Base-by-base conservation (phyloP, 2,113 vertebrate species). In the Vanacampus margaritifer region DNA sequence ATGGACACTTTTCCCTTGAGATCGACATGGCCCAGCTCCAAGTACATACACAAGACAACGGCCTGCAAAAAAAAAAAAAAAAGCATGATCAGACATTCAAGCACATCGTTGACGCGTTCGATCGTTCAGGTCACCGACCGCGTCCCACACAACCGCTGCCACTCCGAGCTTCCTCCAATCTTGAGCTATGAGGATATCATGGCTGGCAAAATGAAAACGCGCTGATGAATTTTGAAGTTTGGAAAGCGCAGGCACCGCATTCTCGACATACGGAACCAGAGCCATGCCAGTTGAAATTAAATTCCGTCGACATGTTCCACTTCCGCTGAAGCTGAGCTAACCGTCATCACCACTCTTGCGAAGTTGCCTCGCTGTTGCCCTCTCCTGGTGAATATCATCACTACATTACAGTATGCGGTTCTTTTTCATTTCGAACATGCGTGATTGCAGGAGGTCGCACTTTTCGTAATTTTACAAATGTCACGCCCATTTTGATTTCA, bases 61-160 rank as follows among this genome's bases (percentile, higher is more conserved):
- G 96, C 97, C 97, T 99, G 79, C 16, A 69, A 74, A 62, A 90
- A 32, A 82, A 0, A 23, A 7, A 2, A 5, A 45, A 32, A 4
- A 39, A 4, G 3, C 0, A 3, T 11, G 19, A 19, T 8, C 1
- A 32, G 32, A 8, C 16, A 57, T 32, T 17, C 28, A 57, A 32
- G 54, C 26, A 57, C 14, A 32, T 16, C 19, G 54, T 17, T 37
- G 10, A 50, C 4, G 11, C 7, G 45, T 26, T 6, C 41, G 23
- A 64, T 14, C 13, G 8, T 46, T 64, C 5, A n/a, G 24, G 24
- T 23, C 36, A 65, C 94, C 80, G 76, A 99, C 96, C 54, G 97
- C 96, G 17, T 98, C 97, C 96, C 96, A 99, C 3, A 98, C 95
- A 13, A 98, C 96, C 0, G 96, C 97, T 0, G 97, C 95, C 0